These are phyloP conservation scores for Sthenelais limicola DNA, from an alignment of 2,888 invertebrate species.

Conservation along the genomic window DNA sequence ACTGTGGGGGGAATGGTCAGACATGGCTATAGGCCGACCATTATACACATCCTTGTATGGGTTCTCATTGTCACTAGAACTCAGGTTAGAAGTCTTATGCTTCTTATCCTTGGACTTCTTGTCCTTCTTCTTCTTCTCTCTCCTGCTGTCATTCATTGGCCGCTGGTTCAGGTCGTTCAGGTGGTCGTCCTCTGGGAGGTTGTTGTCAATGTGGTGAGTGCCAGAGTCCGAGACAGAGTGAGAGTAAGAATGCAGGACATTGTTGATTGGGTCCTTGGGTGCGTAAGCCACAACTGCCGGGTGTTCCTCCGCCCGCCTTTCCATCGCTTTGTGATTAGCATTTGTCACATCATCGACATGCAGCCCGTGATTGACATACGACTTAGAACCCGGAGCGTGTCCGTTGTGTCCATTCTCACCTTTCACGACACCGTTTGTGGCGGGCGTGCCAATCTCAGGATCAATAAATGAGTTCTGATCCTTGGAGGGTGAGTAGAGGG, in stretches of 20 bases:
- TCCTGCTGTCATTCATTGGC: background rate
- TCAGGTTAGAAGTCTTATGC: slow-evolving; percentile 6
- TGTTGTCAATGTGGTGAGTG: slow-evolving; percentile 15
- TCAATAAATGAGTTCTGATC: slow-evolving; percentile 9
- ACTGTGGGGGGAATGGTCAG: no score
- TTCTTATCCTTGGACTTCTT: slow-evolving; percentile 26
- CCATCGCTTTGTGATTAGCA: background rate
- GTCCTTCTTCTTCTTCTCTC: background rate
- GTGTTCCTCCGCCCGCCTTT: background rate
- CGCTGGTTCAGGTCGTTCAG: slow-evolving; percentile 20
- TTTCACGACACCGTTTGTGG: background rate
- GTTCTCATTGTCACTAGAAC: slow-evolving; percentile 10
- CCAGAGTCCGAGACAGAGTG: slow-evolving; percentile 22
- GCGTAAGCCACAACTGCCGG: slow-evolving; percentile 22
- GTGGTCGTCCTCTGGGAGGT: background rate
- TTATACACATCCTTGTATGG: slow-evolving; percentile 15
- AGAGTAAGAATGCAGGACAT: slow-evolving; percentile 1
- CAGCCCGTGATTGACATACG: slow-evolving; percentile 7
- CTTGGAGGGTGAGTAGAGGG: slow-evolving; percentile 31
- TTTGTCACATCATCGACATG: background rate
- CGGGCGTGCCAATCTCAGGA: background rate
- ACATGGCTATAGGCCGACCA: background rate
- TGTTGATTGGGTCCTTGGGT: background rate
- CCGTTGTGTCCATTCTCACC: background rate
- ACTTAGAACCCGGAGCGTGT: background rate